A percentile compares a stretch with the other conserved stretches of the same genome.
Evolutionary conservation across 2,888 invertebrate genomes (phyloP).

Genomic region (Cryptocheilus praepositus): DNA sequence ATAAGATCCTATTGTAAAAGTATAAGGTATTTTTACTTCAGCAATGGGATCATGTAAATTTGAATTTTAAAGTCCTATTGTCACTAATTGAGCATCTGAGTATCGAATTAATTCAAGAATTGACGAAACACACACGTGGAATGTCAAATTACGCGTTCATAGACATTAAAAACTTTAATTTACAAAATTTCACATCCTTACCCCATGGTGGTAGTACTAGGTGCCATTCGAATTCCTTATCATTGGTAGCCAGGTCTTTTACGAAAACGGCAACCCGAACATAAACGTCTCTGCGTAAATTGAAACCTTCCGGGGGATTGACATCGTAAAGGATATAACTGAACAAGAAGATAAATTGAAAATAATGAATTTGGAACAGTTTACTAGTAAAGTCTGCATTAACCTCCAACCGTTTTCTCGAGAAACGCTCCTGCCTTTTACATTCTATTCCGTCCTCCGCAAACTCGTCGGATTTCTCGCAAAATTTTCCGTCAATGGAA

Average conservation of each 20-base stretch:
- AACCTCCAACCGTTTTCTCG: constrained; percentile 45
- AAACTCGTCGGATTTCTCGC: constrained; percentile 26
- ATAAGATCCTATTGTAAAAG: no score
- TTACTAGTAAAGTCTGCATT: constrained; percentile 10
- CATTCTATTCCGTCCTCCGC: constrained; percentile 30
- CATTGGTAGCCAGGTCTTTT: constrained; percentile 79
- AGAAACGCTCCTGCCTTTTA: constrained; percentile 28
- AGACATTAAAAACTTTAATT: no score
- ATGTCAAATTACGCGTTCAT: no score
- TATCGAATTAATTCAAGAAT: no score
- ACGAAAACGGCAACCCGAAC: constrained; percentile 92
- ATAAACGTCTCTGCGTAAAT: constrained; percentile 96
- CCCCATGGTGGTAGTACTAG: constrained; percentile 96
- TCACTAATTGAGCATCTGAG: no score
- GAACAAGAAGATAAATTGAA: constrained; percentile 17
- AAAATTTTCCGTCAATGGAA: constrained; percentile 32
- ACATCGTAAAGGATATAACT: constrained; percentile 94
- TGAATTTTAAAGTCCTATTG: no score
- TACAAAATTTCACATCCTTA: constrained; percentile 50
- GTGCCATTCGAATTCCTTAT: constrained; percentile 76
- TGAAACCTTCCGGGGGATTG: constrained; percentile 97
- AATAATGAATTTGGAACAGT: background rate
- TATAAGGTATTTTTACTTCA: no score
- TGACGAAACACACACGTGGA: no score
- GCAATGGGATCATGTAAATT: no score